A percentile compares a stretch with the other conserved stretches of the same genome.
Evolutionary conservation across 2,113 vertebrate genomes (phyloP).

Genomic region (Elephas maximus): DNA sequence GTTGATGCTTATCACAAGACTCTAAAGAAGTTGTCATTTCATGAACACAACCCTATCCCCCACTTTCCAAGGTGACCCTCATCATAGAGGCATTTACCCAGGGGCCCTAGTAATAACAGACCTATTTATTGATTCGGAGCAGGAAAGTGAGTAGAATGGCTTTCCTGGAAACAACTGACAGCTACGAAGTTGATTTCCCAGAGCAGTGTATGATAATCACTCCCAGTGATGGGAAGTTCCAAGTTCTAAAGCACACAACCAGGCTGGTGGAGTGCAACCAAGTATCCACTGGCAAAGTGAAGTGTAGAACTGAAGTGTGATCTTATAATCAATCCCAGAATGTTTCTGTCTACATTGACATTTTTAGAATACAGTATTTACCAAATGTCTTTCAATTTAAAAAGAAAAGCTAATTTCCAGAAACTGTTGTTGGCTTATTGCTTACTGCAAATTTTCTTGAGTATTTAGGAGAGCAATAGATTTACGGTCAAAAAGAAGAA

Average conservation of each 20-base stretch:
- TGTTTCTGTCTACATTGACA: not conserved
- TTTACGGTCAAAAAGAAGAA: conserved; percentile 12
- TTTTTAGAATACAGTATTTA: conserved; percentile 55
- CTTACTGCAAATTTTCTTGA: conserved; percentile 6
- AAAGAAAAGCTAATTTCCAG: conserved; percentile 46
- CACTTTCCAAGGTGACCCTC: not conserved
- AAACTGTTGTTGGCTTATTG: not conserved
- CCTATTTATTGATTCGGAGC: conserved; percentile 56
- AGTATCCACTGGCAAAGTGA: conserved; percentile 20
- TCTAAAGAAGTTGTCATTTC: not conserved
- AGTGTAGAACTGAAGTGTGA: not conserved
- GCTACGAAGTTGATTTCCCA: conserved; percentile 38
- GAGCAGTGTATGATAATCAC: conserved; percentile 34
- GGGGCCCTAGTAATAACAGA: not conserved
- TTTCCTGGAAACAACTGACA: conserved; percentile 54
- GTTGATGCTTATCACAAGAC: not conserved
- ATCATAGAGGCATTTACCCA: not conserved
- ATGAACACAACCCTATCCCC: not conserved
- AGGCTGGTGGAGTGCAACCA: not conserved
- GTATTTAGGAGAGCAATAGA: not conserved
- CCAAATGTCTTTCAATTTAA: conserved; percentile 62
- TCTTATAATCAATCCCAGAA: conserved; percentile 48
- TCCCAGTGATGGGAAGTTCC: conserved; percentile 30
- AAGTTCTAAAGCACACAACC: conserved; percentile 43
- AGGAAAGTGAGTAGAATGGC: not conserved